Base-by-base conservation (phyloP, 1,140 invertebrate genomes). In the Trichonephila clavata region DNA sequence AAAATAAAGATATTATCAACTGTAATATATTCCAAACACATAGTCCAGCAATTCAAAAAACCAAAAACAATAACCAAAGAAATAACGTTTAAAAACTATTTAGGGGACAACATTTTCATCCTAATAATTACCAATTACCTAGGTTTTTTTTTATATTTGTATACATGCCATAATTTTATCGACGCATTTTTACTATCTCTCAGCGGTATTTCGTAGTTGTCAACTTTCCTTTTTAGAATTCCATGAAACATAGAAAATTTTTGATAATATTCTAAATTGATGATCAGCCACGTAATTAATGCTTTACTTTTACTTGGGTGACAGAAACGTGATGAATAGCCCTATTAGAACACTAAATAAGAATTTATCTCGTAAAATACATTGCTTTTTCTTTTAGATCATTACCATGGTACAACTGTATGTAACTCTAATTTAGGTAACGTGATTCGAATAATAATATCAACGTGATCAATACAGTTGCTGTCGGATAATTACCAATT, bases 271-370 rank as follows among this genome's bases (percentile, higher is more conserved):
- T 32, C 71, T 32, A 39, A 77, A 77, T 32, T 86, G 59, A 63
- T 61, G 50, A 86, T 13, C 50, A 63, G 18, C 27, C 59, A 24
- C 57, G 8, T 86, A 86, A 86, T 86, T 39, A 65, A 86, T 86
- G 84, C 24, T 13, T 60, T 24, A 27, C 16, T 20, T 16, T 16
- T 32, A 20, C 13, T 21, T 14, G 59, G 32, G 32, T 39, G 84
- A 27, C 50, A 60, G n/a, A 86, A 63, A 16, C 27, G 59, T 86
- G 84, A 86, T 86, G 50, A 86, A 86, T 86, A 4, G 24, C 24
- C 59, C 20, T n/a, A 86, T 86, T 86, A 63, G 59, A 60, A 60
- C 27, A 61, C 50, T 86, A 86, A 86, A 86, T 63, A 86, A 60
- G 27, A 27, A 61, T 86, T 86, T 86, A 60, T 60, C 71, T 77